These are phyloP conservation scores for Drosophila erecta DNA, from an alignment of 1,140 invertebrate genomes.

Conservation along the genomic window DNA sequence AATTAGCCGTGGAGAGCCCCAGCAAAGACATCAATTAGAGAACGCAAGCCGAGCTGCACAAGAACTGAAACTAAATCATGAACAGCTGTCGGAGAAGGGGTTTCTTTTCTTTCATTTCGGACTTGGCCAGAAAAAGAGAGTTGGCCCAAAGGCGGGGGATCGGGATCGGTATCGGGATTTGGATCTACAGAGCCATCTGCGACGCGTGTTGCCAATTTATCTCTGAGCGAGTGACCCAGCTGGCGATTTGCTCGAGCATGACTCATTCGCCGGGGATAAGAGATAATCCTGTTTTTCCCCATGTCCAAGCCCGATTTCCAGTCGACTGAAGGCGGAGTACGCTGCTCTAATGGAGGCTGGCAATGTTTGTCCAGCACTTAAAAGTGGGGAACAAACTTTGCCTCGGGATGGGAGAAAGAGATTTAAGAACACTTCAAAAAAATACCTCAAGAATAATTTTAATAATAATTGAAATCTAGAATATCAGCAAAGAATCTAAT, in stretches of 20 bases:
- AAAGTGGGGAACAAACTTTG: background rate
- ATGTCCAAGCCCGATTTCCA: background rate
- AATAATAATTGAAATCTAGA: background rate
- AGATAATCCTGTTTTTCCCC: constrained; percentile 65
- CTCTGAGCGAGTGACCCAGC: constrained; percentile 59
- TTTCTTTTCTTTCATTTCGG: background rate
- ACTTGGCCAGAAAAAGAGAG: constrained; percentile 6
- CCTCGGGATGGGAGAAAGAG: background rate
- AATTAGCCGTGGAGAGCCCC: constrained; percentile 61
- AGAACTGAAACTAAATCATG: constrained; percentile 23
- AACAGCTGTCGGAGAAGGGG: constrained; percentile 29
- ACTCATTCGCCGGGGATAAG: constrained; percentile 45
- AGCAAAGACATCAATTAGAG: constrained; percentile 57
- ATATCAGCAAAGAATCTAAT: background rate
- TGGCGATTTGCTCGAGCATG: constrained; percentile 55
- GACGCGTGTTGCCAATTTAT: constrained; percentile 80
- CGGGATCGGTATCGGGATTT: constrained; percentile 14
- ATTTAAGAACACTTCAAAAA: background rate
- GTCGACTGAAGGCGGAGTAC: background rate
- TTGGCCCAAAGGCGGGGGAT: background rate
- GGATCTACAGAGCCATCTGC: constrained; percentile 46
- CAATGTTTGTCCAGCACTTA: constrained; percentile 15
- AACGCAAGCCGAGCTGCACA: constrained; percentile 16
- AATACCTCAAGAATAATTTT: background rate
- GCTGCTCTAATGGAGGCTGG: constrained; percentile 27